Base-by-base conservation (phyloP, 2,797 vertebrate species). In the Platalea minor region DNA sequence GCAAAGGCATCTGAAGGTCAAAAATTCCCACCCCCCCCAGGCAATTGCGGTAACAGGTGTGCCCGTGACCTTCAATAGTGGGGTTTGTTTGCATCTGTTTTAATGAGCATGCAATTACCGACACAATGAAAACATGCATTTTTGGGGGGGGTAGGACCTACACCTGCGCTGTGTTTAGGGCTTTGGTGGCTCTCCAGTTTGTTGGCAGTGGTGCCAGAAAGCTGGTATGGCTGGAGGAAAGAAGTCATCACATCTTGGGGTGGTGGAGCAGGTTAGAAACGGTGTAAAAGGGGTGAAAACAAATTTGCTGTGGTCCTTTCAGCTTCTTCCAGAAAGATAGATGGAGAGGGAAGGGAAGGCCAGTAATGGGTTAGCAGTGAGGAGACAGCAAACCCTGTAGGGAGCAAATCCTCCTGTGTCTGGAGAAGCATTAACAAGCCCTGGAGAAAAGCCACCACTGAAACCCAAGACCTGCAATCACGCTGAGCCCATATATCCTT, bases 1-100 rank as follows among this genome's bases (percentile, higher is more conserved):
- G 14, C 59, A 79, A 93, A 95, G 80, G 80, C 84, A 85, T 37
- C 80, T 56, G 39, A 89, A 96, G 95, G 95, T 91, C 88, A 87
- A 85, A 86, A 73, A 87, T 59, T 35, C 41, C 35, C 26, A 28
- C 60, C 39, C 25, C 13, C 13, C 23, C 12, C 25, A 2, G 2
- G 60, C 37, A 33, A 17, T 1, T 16, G 51, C 2, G 3, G 23
- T 43, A 35, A 73, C 54, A 92, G 95, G 94, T 91, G 92, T 45
- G 63, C 33, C 79, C 23, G 0, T 68, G 76, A 82, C 93, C 88
- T 96, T 90, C 46, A 37, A 41, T 3, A 13, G 12, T 7, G 9
- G 2, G 29, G 39, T 65, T 92, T 43, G 73, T 93, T 91, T 91
- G 91, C 0, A 0, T 51, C 2, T 13, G 53, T 33, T 73, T 84